Percentiles rank a stretch among this genome's conserved stretches.
phyloP scores from a whole-genome alignment of 1,140 invertebrate genomes.

The Pachyrhynchus sulphureomaculatus region DNA sequence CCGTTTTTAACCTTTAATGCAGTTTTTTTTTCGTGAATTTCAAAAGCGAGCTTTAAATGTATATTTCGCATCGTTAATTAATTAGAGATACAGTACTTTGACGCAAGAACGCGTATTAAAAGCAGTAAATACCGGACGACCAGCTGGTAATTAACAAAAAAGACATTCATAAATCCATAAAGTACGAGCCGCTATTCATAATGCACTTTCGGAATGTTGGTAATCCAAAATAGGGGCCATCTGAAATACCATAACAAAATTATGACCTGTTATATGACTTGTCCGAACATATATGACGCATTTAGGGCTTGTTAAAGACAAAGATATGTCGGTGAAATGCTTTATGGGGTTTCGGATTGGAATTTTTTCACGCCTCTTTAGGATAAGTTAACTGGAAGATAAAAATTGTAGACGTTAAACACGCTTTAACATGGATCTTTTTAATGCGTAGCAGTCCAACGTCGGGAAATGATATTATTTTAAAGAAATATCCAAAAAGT shows the following conservation, averaged over 20 bases:
- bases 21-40: too few relatives aligned
- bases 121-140: not conserved
- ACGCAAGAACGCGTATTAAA: not conserved
- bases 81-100: too few relatives aligned
- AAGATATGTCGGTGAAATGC: constrained; percentile 8
- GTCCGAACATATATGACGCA: constrained; percentile 12
- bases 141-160: not conserved
- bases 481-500: too few relatives aligned
- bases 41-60: too few relatives aligned
- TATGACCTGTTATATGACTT: constrained; percentile 43
- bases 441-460: too few relatives aligned
- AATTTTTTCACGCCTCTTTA: not conserved
- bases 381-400: not conserved
- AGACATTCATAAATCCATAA: not conserved
- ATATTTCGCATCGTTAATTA: too few relatives aligned
- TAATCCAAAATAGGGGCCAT: constrained; percentile 16
- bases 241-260: constrained; percentile 38
- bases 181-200: not conserved
- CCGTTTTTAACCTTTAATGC: too few relatives aligned
- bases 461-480: too few relatives aligned
- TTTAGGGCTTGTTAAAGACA: constrained; percentile 6
- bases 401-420: not conserved
- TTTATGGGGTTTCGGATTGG: not conserved
- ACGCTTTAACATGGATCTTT: not conserved
- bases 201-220: not conserved